Evolutionary conservation across 2,113 vertebrate genomes (phyloP), one percentile per base, ranked within the genome.

Genomic region (Pollimyrus isidori): DNA sequence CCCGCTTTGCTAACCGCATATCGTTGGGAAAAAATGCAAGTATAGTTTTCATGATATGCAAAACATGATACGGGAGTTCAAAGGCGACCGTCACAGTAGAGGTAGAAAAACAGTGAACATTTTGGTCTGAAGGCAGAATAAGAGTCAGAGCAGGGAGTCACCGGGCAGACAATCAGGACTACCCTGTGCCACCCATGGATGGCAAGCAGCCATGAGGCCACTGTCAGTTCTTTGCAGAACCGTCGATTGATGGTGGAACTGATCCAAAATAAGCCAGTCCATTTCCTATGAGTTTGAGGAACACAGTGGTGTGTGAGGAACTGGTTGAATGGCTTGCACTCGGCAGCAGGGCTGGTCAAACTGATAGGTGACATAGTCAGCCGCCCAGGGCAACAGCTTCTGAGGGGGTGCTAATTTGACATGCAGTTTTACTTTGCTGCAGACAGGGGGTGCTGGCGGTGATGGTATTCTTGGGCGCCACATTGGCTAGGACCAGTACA

Each of bases 211-310:
- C 91, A 92, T 91, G 91, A 93, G 92, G 90, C 90, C 89, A 94
- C 80, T 90, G 88, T 46, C n/a, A 52, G 56, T 21, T 5, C 48
- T 87, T 21, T 88, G 83, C 89, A 90, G 90, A 84, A 87, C 92
- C 90, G 91, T 93, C 92, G 94, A 94, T 94, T 94, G 94, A 93
- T 86, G 92, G 93, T 93, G 93, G 95, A 91, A 62, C 88, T 52
- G 65, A 92, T 93, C 91, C 93, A 92, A 92, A 89, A 84, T 45
- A 26, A 35, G 42, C 35, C 30, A 21, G 58, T 52, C 39, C 83
- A 69, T 88, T 88, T 89, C 90, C 86, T 89, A 92, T 91, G 92
- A 86, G 91, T 65, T 92, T 86, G 42, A 90, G 89, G 90, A 73
- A 39, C 86, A 92, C 87, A 84, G 87, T 89, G 82, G 89, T 93